Evolutionary conservation across 1,140 invertebrate species (phyloP), one percentile per base, ranked within the genome.

Genomic region (Linepithema humile): DNA sequence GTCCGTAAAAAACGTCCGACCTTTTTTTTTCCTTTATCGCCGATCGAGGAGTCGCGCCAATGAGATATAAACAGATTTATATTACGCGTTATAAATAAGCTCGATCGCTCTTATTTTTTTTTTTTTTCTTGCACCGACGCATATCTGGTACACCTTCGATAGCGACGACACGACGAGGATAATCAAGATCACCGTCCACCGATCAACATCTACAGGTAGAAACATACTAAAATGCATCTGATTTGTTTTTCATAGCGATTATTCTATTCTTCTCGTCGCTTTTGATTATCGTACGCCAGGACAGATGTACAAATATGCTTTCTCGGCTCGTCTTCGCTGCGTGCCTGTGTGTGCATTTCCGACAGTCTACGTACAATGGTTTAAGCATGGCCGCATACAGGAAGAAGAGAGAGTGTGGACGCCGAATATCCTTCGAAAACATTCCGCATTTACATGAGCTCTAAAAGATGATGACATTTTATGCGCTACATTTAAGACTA

Each of bases 1-100:
- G 64, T 4, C 85, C 59, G 72, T 73, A 75, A 45, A 72, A 67
- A 80, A 35, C 2, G 32, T 20, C 26, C 7, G 20, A 43, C 7
- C 23, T 29, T 48, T 10, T 64, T 15, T 64, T 32, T 20, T 23
- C 2, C 62, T 64, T 6, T 20, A 78, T 67, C 53, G 53, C 45
- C 23, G 59, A 73, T 48, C 48, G 55, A 23, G 26, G 38, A 82
- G 43, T 59, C 40, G 57, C 50, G 38, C 40, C 53, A 57, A 59
- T 57, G 48, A 45, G n/a, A 59, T 50, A 48, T 50, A 65, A 32
- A 50, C 75, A 17, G 59, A 77, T 7, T 40, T 73, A 38, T 74
- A 73, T 53, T 67, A 17, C 26, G 50, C 45, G 45, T 38, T 78
- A 87, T 80, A 88, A 87, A 88, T 84, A 88, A 72, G 45, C 62